phyloP scores from a whole-genome alignment of 64 coral and sea anemone genomes.

The Stichodactyla helianthus region DNA sequence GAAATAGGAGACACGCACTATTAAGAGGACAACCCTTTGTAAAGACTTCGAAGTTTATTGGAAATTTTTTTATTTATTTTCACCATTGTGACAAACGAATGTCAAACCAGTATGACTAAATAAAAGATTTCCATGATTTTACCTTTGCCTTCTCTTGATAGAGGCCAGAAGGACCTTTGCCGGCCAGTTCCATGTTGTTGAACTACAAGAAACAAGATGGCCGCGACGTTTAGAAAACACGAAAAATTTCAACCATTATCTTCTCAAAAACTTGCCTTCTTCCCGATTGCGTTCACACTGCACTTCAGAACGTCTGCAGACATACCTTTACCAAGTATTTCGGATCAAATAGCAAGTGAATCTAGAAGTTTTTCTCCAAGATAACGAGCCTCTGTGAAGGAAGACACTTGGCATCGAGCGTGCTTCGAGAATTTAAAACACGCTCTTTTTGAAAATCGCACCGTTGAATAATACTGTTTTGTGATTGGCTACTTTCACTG shows the following conservation, averaged over 20 bases:
- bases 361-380: not conserved
- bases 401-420: not conserved
- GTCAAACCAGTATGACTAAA: not conserved
- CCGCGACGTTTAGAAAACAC: not conserved
- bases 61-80: too few species aligned
- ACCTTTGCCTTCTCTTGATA: constrained; percentile 1
- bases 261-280: constrained; percentile 8
- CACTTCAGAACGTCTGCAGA: not conserved
- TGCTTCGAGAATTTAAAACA: constrained; percentile 27
- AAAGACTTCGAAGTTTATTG: too few species aligned
- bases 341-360: not conserved
- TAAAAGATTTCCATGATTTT: not conserved
- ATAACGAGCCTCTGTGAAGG: not conserved
- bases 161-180: not conserved
- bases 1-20: too few species aligned
- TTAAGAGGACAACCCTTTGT: too few species aligned
- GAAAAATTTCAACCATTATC: not conserved
- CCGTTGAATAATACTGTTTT: not conserved
- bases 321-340: constrained; percentile 6
- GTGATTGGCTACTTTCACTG: constrained; percentile 2
- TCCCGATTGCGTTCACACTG: not conserved
- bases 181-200: constrained; percentile 1
- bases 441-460: constrained; percentile 23
- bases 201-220: not conserved
- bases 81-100: too few species aligned